A percentile compares a stretch with the other conserved stretches of the same genome.
phyloP scores from a whole-genome alignment of 1,140 invertebrate genomes.

The Meloidogyne floridensis region DNA sequence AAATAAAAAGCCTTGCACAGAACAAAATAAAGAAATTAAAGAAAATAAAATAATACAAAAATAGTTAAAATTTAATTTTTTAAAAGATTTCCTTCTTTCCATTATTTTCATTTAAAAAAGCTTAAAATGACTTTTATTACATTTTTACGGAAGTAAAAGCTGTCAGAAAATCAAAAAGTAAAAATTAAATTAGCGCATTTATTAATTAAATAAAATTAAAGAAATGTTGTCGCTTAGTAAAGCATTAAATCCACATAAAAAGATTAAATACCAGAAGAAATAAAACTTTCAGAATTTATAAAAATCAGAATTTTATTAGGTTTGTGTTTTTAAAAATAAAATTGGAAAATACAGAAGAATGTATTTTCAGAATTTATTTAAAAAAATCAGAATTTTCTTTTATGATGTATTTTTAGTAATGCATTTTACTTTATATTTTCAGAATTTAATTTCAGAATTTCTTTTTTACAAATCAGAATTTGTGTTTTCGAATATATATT shows the following conservation, averaged over 20 bases:
- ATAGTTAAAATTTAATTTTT: neutral
- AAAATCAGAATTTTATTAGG: neutral
- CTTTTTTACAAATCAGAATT: too few species aligned
- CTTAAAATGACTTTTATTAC: neutral
- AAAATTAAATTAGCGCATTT: neutral
- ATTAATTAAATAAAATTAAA: neutral
- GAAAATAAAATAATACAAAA: neutral
- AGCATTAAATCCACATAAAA: neutral
- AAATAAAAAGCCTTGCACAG: neutral
- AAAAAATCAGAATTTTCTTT: too few species aligned
- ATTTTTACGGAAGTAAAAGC: neutral
- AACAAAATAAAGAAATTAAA: slow-evolving; percentile 8
- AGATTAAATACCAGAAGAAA: neutral
- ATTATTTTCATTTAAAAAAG: slow-evolving; percentile 4
- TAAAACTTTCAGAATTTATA: neutral
- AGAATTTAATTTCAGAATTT: slow-evolving; percentile 1
- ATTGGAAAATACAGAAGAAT: too few species aligned
- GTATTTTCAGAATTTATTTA: too few species aligned
- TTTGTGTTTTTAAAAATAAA: too few species aligned
- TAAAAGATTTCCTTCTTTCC: neutral
- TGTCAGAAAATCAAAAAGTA: too few species aligned
- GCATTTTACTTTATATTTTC: slow-evolving; percentile 1
- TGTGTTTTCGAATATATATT: neutral
- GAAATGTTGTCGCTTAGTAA: slow-evolving; percentile 5
- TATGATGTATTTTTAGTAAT: too few species aligned